Conservation (phyloP, 2,888 invertebrate species). For the Drosophila mimetica region DNA sequence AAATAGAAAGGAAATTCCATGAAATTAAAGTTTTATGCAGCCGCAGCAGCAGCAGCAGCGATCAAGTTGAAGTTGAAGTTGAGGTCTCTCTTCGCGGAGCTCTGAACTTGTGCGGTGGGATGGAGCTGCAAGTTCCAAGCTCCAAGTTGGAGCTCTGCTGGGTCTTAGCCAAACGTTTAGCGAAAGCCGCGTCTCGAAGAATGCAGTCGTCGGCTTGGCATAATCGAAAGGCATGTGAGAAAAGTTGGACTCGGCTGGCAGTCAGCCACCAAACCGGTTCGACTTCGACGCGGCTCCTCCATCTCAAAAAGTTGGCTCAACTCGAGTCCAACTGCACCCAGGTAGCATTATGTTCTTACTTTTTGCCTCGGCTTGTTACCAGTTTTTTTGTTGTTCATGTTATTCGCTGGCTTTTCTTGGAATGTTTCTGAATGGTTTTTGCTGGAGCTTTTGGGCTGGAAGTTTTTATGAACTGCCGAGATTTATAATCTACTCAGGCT, state of each 20-base stretch:
- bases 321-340: constrained; percentile 45
- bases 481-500: constrained; percentile 30
- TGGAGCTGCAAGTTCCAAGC: too few relatives aligned
- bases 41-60: constrained; percentile 33
- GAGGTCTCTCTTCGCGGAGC: constrained; percentile 15
- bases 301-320: constrained; percentile 5
- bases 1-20: constrained; percentile 78
- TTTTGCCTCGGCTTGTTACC: constrained; percentile 71
- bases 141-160: constrained; percentile 10
- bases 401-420: constrained; percentile 42
- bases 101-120: constrained; percentile 11
- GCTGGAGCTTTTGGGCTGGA: constrained; percentile 22
- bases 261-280: constrained; percentile 40
- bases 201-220: constrained; percentile 75
- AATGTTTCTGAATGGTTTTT: constrained; percentile 48
- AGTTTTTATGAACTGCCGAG: constrained; percentile 42
- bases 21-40: constrained; percentile 67
- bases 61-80: constrained; percentile 45
- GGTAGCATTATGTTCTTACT: constrained; percentile 64
- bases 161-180: constrained; percentile 46
- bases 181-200: constrained; percentile 57
- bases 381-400: constrained; percentile 58
- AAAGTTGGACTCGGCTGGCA: constrained; percentile 54
- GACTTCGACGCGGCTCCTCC: too few relatives aligned
- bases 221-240: constrained; percentile 78